Percentiles rank a stretch among this genome's conserved stretches.
Conservation (phyloP, 2,113 vertebrate species). For the Charina bottae region DNA sequence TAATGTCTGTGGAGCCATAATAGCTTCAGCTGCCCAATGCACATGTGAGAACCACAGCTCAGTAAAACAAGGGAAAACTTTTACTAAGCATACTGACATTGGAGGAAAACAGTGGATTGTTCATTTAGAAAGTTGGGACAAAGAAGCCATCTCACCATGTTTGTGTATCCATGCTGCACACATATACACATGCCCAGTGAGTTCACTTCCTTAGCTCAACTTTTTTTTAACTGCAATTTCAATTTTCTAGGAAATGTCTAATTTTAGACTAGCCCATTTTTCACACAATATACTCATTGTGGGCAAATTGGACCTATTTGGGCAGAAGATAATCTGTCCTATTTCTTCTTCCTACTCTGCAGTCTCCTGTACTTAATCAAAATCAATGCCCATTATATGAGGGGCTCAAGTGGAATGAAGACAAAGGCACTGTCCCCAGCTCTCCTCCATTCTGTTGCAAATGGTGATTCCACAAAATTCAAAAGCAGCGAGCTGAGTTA, state of each 20-base stretch:
- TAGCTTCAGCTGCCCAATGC: not conserved
- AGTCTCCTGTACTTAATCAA: slow-evolving; percentile 56
- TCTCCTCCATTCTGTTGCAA: slow-evolving; percentile 70
- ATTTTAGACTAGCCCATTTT: not conserved
- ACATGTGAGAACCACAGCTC: too few species aligned
- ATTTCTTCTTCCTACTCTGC: slow-evolving; percentile 53
- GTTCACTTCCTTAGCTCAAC: not conserved
- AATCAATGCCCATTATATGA: slow-evolving; percentile 52
- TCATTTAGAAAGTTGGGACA: not conserved
- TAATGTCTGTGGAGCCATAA: not conserved
- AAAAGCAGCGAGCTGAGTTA: slow-evolving; percentile 57
- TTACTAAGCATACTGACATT: not conserved
- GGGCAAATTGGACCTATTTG: slow-evolving; percentile 24
- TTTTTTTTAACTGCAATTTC: not conserved
- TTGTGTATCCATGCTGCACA: not conserved
- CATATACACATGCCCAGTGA: not conserved
- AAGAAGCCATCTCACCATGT: not conserved
- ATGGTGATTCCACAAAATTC: slow-evolving; percentile 62
- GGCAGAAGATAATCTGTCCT: slow-evolving; percentile 58
- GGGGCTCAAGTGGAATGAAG: slow-evolving; percentile 41
- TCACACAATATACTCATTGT: not conserved
- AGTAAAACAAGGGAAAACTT: too few species aligned
- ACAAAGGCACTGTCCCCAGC: slow-evolving; percentile 58
- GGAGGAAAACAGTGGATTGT: not conserved
- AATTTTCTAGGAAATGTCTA: slow-evolving; percentile 17